phyloP scores from a whole-genome alignment of 2,113 vertebrate species.

The Phalacrocorax aristotelis region DNA sequence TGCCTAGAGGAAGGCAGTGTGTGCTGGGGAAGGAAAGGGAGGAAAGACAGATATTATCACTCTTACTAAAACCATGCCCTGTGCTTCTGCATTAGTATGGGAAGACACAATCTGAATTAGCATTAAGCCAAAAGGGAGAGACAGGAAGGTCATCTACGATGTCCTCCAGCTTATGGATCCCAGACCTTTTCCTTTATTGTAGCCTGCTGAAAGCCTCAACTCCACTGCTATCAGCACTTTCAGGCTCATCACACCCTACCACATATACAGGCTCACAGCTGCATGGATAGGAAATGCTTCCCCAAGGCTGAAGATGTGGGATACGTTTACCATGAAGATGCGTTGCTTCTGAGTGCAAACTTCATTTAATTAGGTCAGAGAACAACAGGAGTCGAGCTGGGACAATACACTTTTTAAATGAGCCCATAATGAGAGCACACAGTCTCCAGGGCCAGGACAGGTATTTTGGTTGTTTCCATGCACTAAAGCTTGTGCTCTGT shows the following conservation, averaged over 20 bases:
- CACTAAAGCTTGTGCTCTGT: background rate
- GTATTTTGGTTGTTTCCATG: background rate
- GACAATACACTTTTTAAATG: background rate
- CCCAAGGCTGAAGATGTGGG: background rate
- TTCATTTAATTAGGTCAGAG: slow-evolving; percentile 16
- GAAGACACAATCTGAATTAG: background rate
- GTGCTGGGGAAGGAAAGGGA: background rate
- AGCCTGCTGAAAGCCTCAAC: background rate
- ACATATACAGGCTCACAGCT: accelerated
- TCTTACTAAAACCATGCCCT: background rate
- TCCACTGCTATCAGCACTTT: background rate
- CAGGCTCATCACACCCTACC: background rate
- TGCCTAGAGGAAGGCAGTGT: background rate
- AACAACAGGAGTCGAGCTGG: background rate
- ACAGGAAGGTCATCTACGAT: background rate
- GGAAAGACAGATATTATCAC: background rate
- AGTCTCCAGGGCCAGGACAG: background rate
- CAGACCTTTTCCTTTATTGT: background rate
- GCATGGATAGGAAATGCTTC: background rate
- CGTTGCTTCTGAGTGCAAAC: background rate
- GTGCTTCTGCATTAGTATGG: background rate
- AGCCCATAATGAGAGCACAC: background rate
- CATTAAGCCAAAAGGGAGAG: background rate
- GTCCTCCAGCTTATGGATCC: background rate
- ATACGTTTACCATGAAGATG: background rate